A percentile compares a stretch with the other conserved stretches of the same genome.
Conservation (phyloP, 2,797 vertebrate species). For the Argentina silus region DNA sequence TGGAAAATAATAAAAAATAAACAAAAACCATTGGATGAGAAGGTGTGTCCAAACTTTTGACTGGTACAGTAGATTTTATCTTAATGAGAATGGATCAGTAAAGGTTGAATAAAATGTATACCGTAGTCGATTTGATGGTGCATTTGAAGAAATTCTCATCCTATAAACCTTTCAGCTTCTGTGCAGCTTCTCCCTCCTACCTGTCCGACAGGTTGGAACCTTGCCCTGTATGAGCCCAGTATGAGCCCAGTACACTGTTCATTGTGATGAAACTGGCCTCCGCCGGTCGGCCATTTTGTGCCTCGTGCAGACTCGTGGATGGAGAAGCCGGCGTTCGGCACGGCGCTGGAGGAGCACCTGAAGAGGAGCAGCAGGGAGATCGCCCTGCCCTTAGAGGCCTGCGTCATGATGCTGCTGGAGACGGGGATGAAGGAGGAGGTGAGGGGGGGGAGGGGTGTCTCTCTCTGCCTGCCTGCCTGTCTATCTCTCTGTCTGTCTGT, state of each 20-base stretch:
- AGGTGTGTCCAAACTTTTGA: too few relatives aligned
- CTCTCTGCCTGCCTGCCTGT: too few relatives aligned
- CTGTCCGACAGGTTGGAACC: not conserved
- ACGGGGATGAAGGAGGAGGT: slow-evolving; percentile 99
- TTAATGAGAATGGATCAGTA: too few relatives aligned
- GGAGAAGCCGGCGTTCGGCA: slow-evolving; percentile 95
- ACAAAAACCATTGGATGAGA: too few relatives aligned
- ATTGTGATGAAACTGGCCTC: not conserved
- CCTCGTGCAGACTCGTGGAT: slow-evolving; percentile 85
- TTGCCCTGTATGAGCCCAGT: not conserved
- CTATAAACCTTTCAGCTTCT: too few relatives aligned
- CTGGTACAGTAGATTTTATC: too few relatives aligned
- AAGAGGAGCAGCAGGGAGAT: slow-evolving; percentile 93
- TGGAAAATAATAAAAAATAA: too few relatives aligned
- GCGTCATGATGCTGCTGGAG: slow-evolving; percentile 98
- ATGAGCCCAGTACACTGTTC: not conserved
- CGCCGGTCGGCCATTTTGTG: slow-evolving; percentile 14
- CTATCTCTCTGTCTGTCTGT: too few relatives aligned
- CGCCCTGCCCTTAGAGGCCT: slow-evolving; percentile 93
- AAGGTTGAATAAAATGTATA: too few relatives aligned
- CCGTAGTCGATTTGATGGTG: too few relatives aligned
- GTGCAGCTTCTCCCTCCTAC: too few relatives aligned
- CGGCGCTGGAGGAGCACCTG: slow-evolving; percentile 91
- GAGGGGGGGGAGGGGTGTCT: not conserved
- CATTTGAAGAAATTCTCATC: too few relatives aligned